Evolutionary conservation across 1,140 invertebrate genomes (phyloP), one percentile per base, ranked within the genome.

Genomic region (Pararge aegeria): DNA sequence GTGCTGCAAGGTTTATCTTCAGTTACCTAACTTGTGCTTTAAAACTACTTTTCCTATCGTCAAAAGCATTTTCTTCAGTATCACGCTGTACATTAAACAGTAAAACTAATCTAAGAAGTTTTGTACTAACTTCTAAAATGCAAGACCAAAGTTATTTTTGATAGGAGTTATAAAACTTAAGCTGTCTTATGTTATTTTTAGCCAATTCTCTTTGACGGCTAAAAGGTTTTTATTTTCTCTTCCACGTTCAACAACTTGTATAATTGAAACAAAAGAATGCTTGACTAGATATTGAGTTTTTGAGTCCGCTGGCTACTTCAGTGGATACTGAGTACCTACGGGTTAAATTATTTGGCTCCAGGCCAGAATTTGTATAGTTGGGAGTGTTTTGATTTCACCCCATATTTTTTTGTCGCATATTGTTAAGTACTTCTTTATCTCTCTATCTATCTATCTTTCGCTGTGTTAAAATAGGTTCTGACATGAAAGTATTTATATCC

Each of bases 201-300:
- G 16, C 38, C 38, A 42, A 42, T 42, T 18, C 38, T 42, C 13
- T 5, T 42, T 15, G 38, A 16, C 5, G 38, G 16, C 12, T 42
- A 15, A 42, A 42, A 16, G 38, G 13, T 42, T 42, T 42, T 42
- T 42, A 16, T 42, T 15, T 42, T 42, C 13, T 42, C 16, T 42
- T 42, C 16, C 3, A 42, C 38, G 38, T 42, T 10, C 38, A 16
- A 16, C 38, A 42, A 42, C 13, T 42, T 42, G 38, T 42, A 42
- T 42, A 42, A 42, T 16, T 42, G 38, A 42, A 42, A 42, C 38
- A 42, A 42, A 42, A 42, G 38, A 15, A 16, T 12, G 38, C 38
- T 42, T 42, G 13, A 42, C 13, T 42, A 42, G 38, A 16, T 42
- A 42, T 42, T 42, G 15, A 16, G 13, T 18, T 42, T 16, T 16